phyloP scores from a whole-genome alignment of 2,888 invertebrate genomes.

The Gasteruption jaculator region DNA sequence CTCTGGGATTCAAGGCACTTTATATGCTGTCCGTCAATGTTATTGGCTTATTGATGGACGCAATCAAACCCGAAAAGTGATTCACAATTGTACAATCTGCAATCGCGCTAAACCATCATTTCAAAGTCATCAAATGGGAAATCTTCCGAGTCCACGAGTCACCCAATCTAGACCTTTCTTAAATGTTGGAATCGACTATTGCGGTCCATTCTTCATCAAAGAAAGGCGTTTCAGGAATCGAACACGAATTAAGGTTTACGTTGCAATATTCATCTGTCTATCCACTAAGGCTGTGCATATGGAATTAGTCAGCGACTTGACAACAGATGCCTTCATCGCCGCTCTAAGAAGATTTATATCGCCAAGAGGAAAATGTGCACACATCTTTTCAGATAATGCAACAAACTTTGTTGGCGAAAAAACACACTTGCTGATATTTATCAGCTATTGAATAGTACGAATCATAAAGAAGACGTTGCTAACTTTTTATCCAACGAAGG shows the following conservation, averaged over 20 bases:
- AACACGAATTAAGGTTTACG: slow-evolving; percentile 13
- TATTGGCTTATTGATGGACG: too few species aligned
- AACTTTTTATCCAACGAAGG: background rate
- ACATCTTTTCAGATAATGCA: background rate
- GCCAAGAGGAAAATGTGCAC: background rate
- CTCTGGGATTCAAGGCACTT: too few species aligned
- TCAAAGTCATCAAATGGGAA: too few species aligned
- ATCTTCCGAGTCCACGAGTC: too few species aligned
- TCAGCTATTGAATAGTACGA: background rate
- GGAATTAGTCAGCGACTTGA: background rate
- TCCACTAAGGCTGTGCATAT: background rate
- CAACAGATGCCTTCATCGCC: slow-evolving; percentile 3
- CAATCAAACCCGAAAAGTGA: too few species aligned
- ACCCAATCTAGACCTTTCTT: slow-evolving; percentile 26
- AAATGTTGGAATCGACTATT: slow-evolving; percentile 29
- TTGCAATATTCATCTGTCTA: slow-evolving; percentile 31
- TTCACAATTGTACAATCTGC: too few species aligned
- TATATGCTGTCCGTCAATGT: too few species aligned
- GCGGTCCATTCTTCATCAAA: slow-evolving; percentile 27
- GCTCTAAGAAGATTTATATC: slow-evolving; percentile 4
- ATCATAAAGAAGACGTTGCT: background rate
- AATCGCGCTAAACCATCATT: too few species aligned
- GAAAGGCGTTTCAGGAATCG: slow-evolving; percentile 18
- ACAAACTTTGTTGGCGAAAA: slow-evolving; percentile 11
- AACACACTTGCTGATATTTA: background rate